Conservation (phyloP, 2,797 vertebrate genomes). For the Malacoctenus gilli region DNA sequence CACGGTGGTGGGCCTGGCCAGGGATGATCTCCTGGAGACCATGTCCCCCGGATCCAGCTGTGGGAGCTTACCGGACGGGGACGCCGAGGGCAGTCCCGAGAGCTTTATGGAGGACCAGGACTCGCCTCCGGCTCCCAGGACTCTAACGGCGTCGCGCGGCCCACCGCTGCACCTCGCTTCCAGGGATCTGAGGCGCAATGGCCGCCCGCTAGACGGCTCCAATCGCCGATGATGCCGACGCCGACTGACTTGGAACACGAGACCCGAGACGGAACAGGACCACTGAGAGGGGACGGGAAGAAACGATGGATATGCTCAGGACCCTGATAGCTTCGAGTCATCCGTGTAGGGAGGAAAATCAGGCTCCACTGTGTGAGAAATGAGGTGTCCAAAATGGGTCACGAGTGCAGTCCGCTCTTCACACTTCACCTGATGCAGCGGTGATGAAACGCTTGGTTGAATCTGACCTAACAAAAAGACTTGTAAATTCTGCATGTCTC, state of each 20-base stretch:
- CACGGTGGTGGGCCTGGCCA: conserved; percentile 78
- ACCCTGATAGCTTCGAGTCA: conserved; percentile 41
- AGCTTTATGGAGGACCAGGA: conserved; percentile 93
- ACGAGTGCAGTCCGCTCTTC: conserved; percentile 19
- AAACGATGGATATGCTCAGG: conserved; percentile 50
- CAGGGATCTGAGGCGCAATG: conserved; percentile 79
- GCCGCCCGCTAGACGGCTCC: conserved; percentile 73
- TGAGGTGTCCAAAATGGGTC: conserved; percentile 33
- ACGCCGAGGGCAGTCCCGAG: conserved; percentile 90
- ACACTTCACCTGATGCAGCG: conserved; percentile 33
- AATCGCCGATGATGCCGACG: conserved; percentile 72
- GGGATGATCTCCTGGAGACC: conserved; percentile 91
- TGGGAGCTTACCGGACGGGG: conserved; percentile 91
- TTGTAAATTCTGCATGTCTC: conserved; percentile 80
- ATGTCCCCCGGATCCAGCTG: conserved; percentile 94
- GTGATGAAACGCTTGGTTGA: conserved; percentile 38
- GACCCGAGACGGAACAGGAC: conserved; percentile 38
- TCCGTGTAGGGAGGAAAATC: conserved; percentile 41
- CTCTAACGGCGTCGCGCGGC: conserved; percentile 79
- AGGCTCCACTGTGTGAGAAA: conserved; percentile 25
- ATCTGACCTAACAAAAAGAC: conserved; percentile 36
- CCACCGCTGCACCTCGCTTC: conserved; percentile 82
- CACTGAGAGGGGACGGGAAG: conserved; percentile 26
- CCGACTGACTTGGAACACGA: conserved; percentile 24
- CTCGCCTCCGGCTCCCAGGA: conserved; percentile 79